phyloP scores from a whole-genome alignment of 2,797 vertebrate genomes.

The Glossophaga mutica region DNA sequence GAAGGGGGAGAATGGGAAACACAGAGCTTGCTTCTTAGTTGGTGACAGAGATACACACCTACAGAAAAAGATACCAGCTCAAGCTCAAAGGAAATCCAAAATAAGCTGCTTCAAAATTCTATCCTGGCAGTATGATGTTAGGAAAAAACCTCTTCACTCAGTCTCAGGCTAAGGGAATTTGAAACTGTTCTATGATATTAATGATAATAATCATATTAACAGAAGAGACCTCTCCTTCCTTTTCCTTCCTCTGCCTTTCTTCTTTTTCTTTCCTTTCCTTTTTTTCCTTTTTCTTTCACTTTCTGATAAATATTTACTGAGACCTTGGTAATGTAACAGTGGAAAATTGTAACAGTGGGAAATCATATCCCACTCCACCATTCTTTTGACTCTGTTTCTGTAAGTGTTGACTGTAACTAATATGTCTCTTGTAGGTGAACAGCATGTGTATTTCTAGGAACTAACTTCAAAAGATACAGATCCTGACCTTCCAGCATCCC shows the following conservation, averaged over 20 bases:
- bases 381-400: neutral
- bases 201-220: neutral
- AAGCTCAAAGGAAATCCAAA: neutral
- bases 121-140: neutral
- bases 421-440: neutral
- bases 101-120: neutral
- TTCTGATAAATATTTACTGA: neutral
- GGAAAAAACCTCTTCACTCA: neutral
- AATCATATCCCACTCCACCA: neutral
- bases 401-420: neutral
- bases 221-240: neutral
- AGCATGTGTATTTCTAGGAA: neutral
- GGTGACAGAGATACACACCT: neutral
- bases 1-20: neutral
- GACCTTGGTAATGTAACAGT: too few relatives aligned
- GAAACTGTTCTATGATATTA: neutral
- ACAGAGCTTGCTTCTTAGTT: neutral
- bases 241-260: too few relatives aligned
- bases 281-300: neutral
- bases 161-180: neutral
- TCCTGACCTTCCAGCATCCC: neutral
- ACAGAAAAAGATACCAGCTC: neutral
- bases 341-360: neutral
- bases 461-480: neutral
- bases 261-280: neutral